Evolutionary conservation across 2,888 invertebrate species (phyloP).

Genomic region (Nemotelus nigrinus): DNA sequence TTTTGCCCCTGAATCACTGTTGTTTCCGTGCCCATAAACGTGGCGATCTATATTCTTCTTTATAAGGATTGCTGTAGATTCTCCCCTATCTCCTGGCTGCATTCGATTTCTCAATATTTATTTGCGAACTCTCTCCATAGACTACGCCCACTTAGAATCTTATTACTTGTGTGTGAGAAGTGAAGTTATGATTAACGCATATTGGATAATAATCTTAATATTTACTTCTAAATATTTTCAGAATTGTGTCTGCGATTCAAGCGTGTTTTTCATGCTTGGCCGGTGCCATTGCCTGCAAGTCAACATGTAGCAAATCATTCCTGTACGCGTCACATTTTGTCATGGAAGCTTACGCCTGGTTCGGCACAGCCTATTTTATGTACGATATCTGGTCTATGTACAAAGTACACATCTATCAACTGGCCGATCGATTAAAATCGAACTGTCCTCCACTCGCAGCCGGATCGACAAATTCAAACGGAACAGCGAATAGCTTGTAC

Average conservation of each 20-base stretch:
- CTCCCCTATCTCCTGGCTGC: too few species aligned
- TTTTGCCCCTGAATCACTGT: too few species aligned
- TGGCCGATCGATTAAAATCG: constrained; percentile 62
- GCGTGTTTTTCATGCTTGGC: constrained; percentile 75
- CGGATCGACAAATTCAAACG: constrained; percentile 53
- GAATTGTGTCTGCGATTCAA: constrained; percentile 78
- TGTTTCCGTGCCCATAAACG: too few species aligned
- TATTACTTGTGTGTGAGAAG: too few species aligned
- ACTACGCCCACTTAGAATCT: too few species aligned
- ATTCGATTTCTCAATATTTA: too few species aligned
- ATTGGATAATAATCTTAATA: too few species aligned
- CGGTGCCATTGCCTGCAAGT: constrained; percentile 73
- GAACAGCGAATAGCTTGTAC: constrained; percentile 55
- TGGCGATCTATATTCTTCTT: too few species aligned
- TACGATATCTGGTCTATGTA: constrained; percentile 86
- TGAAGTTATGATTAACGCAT: too few species aligned
- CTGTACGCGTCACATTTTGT: constrained; percentile 76
- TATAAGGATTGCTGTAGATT: too few species aligned
- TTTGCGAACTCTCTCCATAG: too few species aligned
- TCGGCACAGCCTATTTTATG: constrained; percentile 81
- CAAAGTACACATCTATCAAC: constrained; percentile 70
- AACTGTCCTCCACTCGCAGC: constrained; percentile 54
- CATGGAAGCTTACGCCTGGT: constrained; percentile 82
- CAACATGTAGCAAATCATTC: constrained; percentile 76
- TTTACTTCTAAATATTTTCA: constrained; percentile 58